Conservation (phyloP, 2,113 vertebrate genomes). For the Rana temporaria region DNA sequence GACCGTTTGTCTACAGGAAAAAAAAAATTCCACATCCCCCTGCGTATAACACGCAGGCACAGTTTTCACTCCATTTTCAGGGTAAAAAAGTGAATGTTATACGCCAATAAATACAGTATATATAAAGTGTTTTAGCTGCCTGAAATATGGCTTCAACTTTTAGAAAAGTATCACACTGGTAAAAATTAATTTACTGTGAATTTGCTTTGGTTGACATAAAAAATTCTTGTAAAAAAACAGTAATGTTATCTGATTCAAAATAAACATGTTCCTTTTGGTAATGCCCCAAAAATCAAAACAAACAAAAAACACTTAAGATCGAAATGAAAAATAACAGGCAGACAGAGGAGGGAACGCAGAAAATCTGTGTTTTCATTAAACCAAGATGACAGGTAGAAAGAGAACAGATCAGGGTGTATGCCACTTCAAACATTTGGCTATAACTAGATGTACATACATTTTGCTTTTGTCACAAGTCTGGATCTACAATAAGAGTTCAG, state of each 20-base stretch:
- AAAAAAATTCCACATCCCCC: too few species aligned
- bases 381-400: slow-evolving; percentile 15
- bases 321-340: not conserved
- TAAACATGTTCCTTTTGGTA: not conserved
- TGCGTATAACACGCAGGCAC: too few species aligned
- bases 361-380: slow-evolving; percentile 21
- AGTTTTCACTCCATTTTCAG: too few species aligned
- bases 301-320: not conserved
- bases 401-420: not conserved
- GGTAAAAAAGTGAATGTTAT: too few species aligned
- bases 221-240: not conserved
- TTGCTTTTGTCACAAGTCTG: too few species aligned
- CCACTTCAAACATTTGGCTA: not conserved
- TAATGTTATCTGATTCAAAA: not conserved
- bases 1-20: too few species aligned
- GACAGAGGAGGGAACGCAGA: not conserved
- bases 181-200: not conserved
- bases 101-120: too few species aligned
- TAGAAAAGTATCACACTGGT: not conserved
- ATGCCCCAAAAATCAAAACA: too few species aligned
- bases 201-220: not conserved
- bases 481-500: slow-evolving; percentile 9
- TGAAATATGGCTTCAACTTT: too few species aligned
- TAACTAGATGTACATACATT: not conserved
- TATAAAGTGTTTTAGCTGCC: too few species aligned